phyloP scores from a whole-genome alignment of 1,140 invertebrate species.

The Heliconius nattereri region DNA sequence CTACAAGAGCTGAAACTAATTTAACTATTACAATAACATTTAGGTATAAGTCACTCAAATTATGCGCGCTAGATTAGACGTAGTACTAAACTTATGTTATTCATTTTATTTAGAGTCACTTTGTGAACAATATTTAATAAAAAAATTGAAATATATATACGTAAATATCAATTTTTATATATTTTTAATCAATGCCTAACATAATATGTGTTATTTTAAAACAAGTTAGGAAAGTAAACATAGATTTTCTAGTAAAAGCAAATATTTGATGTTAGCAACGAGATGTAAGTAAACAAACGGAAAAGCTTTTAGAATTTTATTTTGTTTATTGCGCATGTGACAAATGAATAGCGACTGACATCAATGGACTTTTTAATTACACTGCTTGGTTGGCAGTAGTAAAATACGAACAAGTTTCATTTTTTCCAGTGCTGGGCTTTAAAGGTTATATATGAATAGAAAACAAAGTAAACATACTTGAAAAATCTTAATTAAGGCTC shows the following conservation, averaged over 20 bases:
- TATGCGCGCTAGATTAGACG: too few species aligned
- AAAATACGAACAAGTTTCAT: background rate
- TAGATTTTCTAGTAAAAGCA: background rate
- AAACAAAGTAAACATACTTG: background rate
- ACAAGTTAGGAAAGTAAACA: background rate
- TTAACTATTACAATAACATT: too few species aligned
- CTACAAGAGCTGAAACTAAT: too few species aligned
- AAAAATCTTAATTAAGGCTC: conserved; percentile 7
- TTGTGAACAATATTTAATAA: too few species aligned
- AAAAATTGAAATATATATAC: too few species aligned
- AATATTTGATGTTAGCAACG: background rate
- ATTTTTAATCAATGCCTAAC: background rate
- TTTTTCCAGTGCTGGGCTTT: background rate
- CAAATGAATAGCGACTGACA: conserved; percentile 2
- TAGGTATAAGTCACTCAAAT: too few species aligned
- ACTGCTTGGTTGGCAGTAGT: background rate
- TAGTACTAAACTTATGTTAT: too few species aligned
- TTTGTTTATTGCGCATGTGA: background rate
- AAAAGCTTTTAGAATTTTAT: conserved; percentile 11
- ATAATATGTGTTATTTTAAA: background rate
- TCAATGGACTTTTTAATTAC: conserved; percentile 14
- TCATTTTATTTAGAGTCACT: too few species aligned
- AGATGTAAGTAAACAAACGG: background rate
- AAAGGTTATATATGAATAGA: background rate
- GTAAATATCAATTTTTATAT: background rate